A percentile compares a stretch with the other conserved stretches of the same genome.
Evolutionary conservation across 1,140 invertebrate genomes (phyloP).

Genomic region (Cotesia chilonis): DNA sequence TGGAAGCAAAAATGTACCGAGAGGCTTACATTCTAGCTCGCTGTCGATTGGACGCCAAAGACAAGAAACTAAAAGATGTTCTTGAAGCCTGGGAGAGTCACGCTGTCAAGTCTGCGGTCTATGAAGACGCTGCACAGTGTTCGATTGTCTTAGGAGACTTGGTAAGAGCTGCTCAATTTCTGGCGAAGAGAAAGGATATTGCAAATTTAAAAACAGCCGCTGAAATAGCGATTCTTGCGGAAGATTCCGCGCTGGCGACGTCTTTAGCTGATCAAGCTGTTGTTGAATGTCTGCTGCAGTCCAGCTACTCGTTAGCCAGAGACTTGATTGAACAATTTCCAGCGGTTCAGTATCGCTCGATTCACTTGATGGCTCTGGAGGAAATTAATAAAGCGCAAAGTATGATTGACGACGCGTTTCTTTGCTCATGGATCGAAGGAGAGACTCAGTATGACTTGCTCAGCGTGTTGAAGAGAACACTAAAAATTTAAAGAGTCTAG

Average conservation of each 20-base stretch:
- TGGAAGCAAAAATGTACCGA: slow-evolving; percentile 66
- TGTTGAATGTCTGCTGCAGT: slow-evolving; percentile 42
- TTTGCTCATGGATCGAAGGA: too few species aligned
- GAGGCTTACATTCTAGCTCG: slow-evolving; percentile 73
- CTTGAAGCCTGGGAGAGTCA: slow-evolving; percentile 67
- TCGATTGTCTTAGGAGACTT: slow-evolving; percentile 51
- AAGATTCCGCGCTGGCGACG: slow-evolving; percentile 46
- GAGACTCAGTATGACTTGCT: too few species aligned
- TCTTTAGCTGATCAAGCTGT: slow-evolving; percentile 53
- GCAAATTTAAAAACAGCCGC: slow-evolving; percentile 49
- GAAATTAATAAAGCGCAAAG: background rate
- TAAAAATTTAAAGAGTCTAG: background rate
- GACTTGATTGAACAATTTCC: slow-evolving; percentile 48
- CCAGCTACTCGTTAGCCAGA: slow-evolving; percentile 42
- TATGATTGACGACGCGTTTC: too few species aligned
- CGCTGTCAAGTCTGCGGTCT: slow-evolving; percentile 61
- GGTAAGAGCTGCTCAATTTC: slow-evolving; percentile 49
- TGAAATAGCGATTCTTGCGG: slow-evolving; percentile 50
- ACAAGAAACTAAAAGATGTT: slow-evolving; percentile 65
- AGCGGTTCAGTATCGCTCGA: slow-evolving; percentile 44
- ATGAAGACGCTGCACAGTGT: slow-evolving; percentile 71
- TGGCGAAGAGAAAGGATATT: slow-evolving; percentile 50
- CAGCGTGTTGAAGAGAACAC: too few species aligned
- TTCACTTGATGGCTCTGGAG: background rate
- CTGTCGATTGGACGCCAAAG: slow-evolving; percentile 65